phyloP scores from a whole-genome alignment of 2,113 vertebrate genomes.

The Lophochroa leadbeateri region DNA sequence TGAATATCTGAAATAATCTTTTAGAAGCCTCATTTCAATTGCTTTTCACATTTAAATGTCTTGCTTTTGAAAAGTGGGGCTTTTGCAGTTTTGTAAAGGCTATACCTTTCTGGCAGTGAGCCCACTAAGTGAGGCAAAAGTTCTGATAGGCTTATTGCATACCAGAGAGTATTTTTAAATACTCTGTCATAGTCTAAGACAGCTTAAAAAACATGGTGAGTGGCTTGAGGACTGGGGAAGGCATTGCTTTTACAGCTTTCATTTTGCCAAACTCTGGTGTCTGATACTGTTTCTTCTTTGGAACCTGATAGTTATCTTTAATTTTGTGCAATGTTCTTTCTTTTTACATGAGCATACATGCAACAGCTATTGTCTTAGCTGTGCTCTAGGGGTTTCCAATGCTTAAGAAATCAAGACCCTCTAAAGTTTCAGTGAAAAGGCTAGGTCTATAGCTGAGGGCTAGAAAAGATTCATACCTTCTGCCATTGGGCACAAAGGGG shows the following conservation, averaged over 20 bases:
- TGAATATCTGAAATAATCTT: not conserved
- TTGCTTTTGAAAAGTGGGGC: not conserved
- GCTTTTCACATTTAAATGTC: not conserved
- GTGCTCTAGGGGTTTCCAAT: not conserved
- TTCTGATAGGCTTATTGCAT: not conserved
- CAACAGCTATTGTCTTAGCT: not conserved
- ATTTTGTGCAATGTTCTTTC: not conserved
- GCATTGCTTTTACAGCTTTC: not conserved
- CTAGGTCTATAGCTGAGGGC: not conserved
- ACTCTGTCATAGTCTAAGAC: not conserved
- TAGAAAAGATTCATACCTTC: not conserved
- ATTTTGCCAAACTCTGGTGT: not conserved
- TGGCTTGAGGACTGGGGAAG: not conserved
- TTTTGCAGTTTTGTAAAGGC: not conserved
- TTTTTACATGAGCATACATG: not conserved
- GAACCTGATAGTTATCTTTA: not conserved
- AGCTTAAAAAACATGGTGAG: not conserved
- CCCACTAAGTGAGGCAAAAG: not conserved
- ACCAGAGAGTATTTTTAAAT: not conserved
- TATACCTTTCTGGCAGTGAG: not conserved
- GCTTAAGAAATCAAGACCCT: not conserved
- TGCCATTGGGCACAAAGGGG: not conserved
- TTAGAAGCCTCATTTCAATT: not conserved
- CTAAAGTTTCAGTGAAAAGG: not conserved
- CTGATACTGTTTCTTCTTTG: not conserved